Evolutionary conservation across 2,888 invertebrate genomes (phyloP).

Genomic region (Ceriagrion tenellum): DNA sequence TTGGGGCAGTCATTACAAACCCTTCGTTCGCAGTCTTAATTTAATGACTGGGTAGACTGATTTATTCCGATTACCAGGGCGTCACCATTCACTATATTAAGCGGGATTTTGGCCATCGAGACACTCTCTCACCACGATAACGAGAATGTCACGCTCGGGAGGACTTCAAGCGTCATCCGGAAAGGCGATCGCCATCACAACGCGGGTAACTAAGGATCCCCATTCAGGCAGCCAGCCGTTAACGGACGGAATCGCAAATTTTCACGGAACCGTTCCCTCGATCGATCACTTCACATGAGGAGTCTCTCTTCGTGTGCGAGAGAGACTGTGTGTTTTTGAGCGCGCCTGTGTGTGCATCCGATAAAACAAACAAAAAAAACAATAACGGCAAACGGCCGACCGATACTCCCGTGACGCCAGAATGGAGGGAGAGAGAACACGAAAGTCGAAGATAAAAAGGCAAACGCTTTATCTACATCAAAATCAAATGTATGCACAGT

Average conservation of each 20-base stretch:
- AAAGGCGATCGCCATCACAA: not conserved
- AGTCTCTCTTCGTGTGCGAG: not conserved
- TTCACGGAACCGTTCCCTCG: not conserved
- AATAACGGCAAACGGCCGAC: not conserved
- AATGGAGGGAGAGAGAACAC: not conserved
- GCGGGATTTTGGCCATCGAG: too few relatives aligned
- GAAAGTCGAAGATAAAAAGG: not conserved
- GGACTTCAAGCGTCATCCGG: not conserved
- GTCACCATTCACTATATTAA: too few relatives aligned
- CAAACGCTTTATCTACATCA: not conserved
- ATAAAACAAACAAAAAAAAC: not conserved
- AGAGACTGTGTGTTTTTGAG: too few relatives aligned
- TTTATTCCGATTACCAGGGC: too few relatives aligned
- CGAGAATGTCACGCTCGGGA: not conserved
- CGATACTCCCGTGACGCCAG: not conserved
- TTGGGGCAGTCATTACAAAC: too few relatives aligned
- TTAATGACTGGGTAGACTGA: too few relatives aligned
- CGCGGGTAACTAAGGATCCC: not conserved
- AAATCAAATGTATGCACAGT: conserved; percentile 19
- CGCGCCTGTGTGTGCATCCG: not conserved
- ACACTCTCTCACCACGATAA: not conserved
- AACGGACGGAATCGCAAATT: not conserved
- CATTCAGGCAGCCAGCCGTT: not conserved
- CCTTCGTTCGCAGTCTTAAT: too few relatives aligned
- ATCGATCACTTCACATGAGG: not conserved